phyloP scores from a whole-genome alignment of 2,113 vertebrate genomes.

The Mugil cephalus region DNA sequence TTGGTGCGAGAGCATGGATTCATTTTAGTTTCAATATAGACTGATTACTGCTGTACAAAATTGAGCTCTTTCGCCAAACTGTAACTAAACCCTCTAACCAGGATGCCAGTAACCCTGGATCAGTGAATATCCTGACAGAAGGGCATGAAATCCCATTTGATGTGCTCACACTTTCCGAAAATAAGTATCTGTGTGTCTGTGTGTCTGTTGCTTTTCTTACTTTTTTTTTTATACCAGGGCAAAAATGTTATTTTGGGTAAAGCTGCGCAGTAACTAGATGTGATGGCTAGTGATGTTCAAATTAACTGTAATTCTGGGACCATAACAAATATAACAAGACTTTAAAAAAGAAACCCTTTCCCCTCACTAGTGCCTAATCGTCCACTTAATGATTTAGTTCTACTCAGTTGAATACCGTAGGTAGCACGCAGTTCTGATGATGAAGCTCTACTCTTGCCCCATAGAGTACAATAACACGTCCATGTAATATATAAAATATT shows the following conservation, averaged over 20 bases:
- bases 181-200: slow-evolving; percentile 26
- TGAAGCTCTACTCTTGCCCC: slow-evolving; percentile 37
- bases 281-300: slow-evolving; percentile 23
- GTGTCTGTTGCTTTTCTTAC: slow-evolving; percentile 8
- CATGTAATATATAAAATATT: slow-evolving; percentile 47
- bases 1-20: slow-evolving; percentile 52
- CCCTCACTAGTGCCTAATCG: slow-evolving; percentile 58
- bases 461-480: slow-evolving; percentile 10
- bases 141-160: slow-evolving; percentile 56
- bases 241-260: slow-evolving; percentile 48
- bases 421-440: slow-evolving; percentile 45
- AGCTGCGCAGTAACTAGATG: slow-evolving; percentile 1
- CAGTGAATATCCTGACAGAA: slow-evolving; percentile 34
- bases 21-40: slow-evolving; percentile 31
- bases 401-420: slow-evolving; percentile 58
- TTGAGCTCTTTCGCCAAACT: slow-evolving; percentile 36
- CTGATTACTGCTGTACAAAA: slow-evolving; percentile 39
- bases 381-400: slow-evolving; percentile 72
- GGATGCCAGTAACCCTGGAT: slow-evolving; percentile 51
- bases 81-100: slow-evolving; percentile 43
- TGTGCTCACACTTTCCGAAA: slow-evolving; percentile 26
- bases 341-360: slow-evolving; percentile 53
- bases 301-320: slow-evolving; percentile 31
- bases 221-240: slow-evolving; percentile 24
- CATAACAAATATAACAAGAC: slow-evolving; percentile 46